A percentile compares a stretch with the other conserved stretches of the same genome.
Conservation (phyloP, 1,140 invertebrate species). For the Polypedilum pembai region DNA sequence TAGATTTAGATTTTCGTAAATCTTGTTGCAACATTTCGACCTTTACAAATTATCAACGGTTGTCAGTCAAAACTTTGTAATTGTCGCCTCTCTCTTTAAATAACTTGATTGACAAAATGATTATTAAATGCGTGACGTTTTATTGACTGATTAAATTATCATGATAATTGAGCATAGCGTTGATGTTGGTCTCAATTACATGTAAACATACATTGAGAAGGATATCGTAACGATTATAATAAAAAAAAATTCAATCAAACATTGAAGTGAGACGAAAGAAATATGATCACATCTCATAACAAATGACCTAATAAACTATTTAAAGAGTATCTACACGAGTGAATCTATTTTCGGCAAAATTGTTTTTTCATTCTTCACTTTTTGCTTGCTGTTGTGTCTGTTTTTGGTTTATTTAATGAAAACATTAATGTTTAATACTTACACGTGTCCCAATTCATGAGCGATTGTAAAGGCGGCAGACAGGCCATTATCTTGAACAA, state of each 20-base stretch:
- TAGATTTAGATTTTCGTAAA: too few relatives aligned
- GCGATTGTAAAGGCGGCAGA: conserved; percentile 87
- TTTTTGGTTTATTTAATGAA: too few relatives aligned
- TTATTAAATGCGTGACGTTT: conserved; percentile 1
- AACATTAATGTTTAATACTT: conserved; percentile 43
- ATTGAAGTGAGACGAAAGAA: background rate
- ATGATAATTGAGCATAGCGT: background rate
- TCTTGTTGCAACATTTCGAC: too few relatives aligned
- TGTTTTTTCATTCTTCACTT: too few relatives aligned
- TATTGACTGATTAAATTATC: conserved; percentile 19
- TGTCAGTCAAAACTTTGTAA: too few relatives aligned
- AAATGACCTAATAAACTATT: background rate
- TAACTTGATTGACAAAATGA: background rate
- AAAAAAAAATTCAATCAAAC: background rate
- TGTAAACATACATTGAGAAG: background rate
- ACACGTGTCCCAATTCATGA: conserved; percentile 87
- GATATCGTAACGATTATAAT: conserved; percentile 4
- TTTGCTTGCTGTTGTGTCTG: too few relatives aligned
- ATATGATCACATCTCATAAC: background rate
- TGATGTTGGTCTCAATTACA: background rate
- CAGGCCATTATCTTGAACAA: conserved; percentile 85
- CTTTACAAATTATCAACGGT: too few relatives aligned
- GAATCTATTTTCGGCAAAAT: too few relatives aligned
- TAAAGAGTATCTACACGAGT: background rate
- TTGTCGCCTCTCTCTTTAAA: too few relatives aligned